These are phyloP conservation scores for Ylistrum balloti DNA, from an alignment of 1,140 invertebrate genomes.

Conservation along the genomic window DNA sequence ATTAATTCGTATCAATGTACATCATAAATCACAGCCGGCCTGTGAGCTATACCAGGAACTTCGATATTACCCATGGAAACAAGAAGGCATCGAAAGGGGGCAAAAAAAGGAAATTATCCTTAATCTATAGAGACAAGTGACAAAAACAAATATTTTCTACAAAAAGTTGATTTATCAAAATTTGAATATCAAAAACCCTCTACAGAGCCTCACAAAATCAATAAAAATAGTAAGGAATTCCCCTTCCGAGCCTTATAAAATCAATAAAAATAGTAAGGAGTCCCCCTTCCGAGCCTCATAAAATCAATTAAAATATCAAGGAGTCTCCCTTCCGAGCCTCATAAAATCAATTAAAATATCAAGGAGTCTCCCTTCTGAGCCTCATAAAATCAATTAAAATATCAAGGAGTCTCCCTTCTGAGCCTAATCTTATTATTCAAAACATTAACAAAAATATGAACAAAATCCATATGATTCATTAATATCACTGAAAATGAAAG, in stretches of 20 bases:
- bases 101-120: too few species aligned
- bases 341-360: background rate
- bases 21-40: slow-evolving; percentile 28
- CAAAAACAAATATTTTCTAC: background rate
- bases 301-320: background rate
- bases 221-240: background rate
- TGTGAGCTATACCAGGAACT: slow-evolving; percentile 26
- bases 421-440: too few species aligned
- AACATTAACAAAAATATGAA: background rate
- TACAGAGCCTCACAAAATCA: too few species aligned
- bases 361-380: background rate
- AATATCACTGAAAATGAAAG: background rate
- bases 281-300: background rate
- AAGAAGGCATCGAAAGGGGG: background rate
- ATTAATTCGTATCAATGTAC: background rate
- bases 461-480: background rate
- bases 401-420: too few species aligned
- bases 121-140: background rate
- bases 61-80: background rate
- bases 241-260: too few species aligned
- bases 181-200: too few species aligned
- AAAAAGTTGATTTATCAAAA: too few species aligned
- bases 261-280: background rate
- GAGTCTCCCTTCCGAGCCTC: background rate
- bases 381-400: background rate